Percentiles rank a stretch among this genome's conserved stretches.
phyloP scores from a whole-genome alignment of 2,888 invertebrate genomes.

The Cephus sareptanus region DNA sequence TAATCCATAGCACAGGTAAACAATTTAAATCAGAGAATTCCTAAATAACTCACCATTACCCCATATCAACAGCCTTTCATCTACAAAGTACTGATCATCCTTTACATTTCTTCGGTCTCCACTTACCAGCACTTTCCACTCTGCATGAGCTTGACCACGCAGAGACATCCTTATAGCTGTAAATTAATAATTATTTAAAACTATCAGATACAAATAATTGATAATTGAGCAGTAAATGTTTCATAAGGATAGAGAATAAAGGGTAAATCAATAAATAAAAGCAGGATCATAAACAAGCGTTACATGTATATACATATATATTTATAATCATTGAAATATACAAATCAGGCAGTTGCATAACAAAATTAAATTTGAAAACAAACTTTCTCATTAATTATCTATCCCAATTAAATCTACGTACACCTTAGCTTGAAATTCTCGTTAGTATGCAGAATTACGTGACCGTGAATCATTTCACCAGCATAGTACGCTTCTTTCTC shows the following conservation, averaged over 20 bases:
- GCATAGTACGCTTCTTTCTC: constrained; percentile 82
- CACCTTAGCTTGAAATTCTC: constrained; percentile 82
- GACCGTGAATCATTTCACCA: constrained; percentile 76
- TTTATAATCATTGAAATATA: neutral
- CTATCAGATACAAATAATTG: neutral
- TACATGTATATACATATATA: neutral
- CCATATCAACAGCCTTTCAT: constrained; percentile 79
- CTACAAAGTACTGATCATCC: constrained; percentile 82
- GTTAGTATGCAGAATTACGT: constrained; percentile 76
- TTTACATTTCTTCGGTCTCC: constrained; percentile 79
- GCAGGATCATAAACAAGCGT: constrained; percentile 20
- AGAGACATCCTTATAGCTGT: constrained; percentile 76
- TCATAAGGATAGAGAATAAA: constrained; percentile 1
- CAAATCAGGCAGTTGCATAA: neutral
- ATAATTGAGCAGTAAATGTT: neutral
- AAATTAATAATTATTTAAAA: constrained; percentile 27
- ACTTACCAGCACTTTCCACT: constrained; percentile 80
- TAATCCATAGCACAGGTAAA: neutral
- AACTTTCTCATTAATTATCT: neutral
- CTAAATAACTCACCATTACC: constrained; percentile 71
- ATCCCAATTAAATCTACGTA: constrained; percentile 59
- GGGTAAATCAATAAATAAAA: neutral
- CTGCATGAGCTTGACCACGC: constrained; percentile 80
- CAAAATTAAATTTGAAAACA: neutral
- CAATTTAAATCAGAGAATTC: neutral